Base-by-base conservation (phyloP, 2,888 invertebrate species). In the Amblyteles armatorius region DNA sequence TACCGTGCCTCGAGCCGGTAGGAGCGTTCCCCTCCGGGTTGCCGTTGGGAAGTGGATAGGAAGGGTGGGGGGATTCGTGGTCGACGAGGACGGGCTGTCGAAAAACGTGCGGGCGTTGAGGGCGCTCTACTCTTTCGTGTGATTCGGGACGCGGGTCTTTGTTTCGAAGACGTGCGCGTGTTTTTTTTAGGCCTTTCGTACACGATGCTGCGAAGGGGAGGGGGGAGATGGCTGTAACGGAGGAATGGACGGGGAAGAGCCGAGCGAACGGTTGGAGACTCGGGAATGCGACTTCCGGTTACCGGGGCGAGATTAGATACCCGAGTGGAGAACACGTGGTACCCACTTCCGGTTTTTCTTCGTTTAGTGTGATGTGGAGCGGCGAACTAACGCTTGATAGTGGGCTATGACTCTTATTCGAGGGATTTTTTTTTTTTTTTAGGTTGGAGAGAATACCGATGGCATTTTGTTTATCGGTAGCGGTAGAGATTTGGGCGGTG, bases 21-120 rank as follows among this genome's bases (percentile, higher is more conserved):
- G 82, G 85, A 80, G 85, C 77, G 79, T 80, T 72, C 52, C 67
- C 73, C 57, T 40, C 67, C 67, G 72, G 76, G 55, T 73, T 85
- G 57, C 69, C 60, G 2, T 50, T 67, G 13, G 5, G 44, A 68
- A 16, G 67, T 79, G 72, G 79, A 79, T 55, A 72, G 83, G 80
- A 79, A 73, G 71, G 76, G 82, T 69, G 76, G 63, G 84, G 81
- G 78, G 63, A 82, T 65, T 60, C 29, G 57, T 50, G 65, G 9
- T 19, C 16, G 40, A 52, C 33, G 33, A 33, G 5, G 73, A 76
- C 71, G 79, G 76, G 60, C 77, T 33, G 80, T 77, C 72, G 84
- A 77, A 84, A 84, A 60, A 29, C 29, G 60, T 60, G 60, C 29
- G 60, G 57, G 57, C 57, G 57, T 57, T 11, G 13, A 26, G 71